Base-by-base conservation (phyloP, 2,888 invertebrate genomes). In the Tridacna gigas region DNA sequence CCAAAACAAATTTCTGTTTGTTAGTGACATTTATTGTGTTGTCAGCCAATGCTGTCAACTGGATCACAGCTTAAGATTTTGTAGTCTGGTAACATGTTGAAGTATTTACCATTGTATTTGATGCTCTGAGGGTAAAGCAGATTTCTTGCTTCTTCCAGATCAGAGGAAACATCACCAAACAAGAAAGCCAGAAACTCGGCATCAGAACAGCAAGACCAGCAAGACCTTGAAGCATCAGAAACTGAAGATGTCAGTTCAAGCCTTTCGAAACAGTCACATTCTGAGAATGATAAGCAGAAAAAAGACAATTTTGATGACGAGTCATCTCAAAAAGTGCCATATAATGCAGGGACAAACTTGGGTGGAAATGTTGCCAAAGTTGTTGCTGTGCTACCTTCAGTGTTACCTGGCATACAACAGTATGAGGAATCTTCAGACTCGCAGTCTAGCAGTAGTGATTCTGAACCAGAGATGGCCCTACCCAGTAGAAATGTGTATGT, bases 371-470 rank as follows among this genome's bases (percentile, higher is more conserved):
- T 86, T 5, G 90, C 91, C 25, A 86, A 79, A 56, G 90, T 92
- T n/a, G 91, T 92, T 12, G 92, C 91, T 11, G 83, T 93, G 47
- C 80, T 91, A 56, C 92, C 92, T 22, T 90, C 91, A 51, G 89
- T 90, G 26, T 83, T 93, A 71, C 92, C 92, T n/a, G 91, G 92
- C 51, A 88, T 93, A 47, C 90, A 90, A 28, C 88, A 90, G 22
- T 93, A 93, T 81, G 88, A 83, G 1, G 89, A 90, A 65, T 89
- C 89, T 7, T 90, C 90, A 83, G 92, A 91, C 78, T 91, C 92
- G 0, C 88, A 88, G 28, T 90, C 91, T 7, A 91, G 91, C n/a
- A 90, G 91, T 76, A 91, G 91, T 86, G 91, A 90, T 66, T 91
- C 91, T 7, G 91, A 91, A 45, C 61, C 74, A 48, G 91, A 90